These are phyloP conservation scores for Pachyramphus minor DNA, from an alignment of 2,113 vertebrate species.

Conservation along the genomic window DNA sequence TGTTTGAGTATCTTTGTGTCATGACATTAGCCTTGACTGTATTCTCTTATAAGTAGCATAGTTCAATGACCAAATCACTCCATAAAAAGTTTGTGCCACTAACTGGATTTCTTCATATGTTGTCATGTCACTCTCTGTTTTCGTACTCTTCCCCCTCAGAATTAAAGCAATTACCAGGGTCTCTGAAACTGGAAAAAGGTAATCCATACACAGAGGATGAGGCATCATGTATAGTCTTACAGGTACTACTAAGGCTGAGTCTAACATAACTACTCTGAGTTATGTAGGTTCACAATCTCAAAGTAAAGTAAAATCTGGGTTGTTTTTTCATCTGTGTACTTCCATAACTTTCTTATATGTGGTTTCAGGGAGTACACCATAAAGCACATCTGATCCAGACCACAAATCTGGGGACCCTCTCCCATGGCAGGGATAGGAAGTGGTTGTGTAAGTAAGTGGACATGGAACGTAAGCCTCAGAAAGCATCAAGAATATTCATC, in stretches of 20 bases:
- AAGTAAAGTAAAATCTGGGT: not conserved
- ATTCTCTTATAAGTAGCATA: not conserved
- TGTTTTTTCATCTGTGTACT: not conserved
- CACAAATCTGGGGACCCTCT: not conserved
- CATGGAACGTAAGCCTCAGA: not conserved
- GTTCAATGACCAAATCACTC: not conserved
- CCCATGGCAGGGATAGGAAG: not conserved
- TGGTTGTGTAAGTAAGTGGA: not conserved
- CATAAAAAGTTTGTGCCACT: not conserved
- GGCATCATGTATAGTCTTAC: not conserved
- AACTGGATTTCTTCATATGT: not conserved
- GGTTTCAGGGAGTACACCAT: not conserved
- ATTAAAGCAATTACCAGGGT: not conserved
- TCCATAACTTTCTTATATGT: not conserved
- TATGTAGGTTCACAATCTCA: not conserved
- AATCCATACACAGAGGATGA: not conserved
- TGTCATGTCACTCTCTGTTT: not conserved
- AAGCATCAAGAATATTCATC: not conserved
- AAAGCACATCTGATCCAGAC: not conserved
- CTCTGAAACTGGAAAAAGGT: not conserved
- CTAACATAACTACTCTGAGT: not conserved
- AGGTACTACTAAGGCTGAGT: rapidly evolving
- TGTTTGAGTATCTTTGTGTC: not conserved
- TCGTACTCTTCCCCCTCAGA: not conserved
- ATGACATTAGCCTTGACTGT: not conserved